Conservation (phyloP, 2,888 invertebrate genomes). For the Asteroscopus sphinx region DNA sequence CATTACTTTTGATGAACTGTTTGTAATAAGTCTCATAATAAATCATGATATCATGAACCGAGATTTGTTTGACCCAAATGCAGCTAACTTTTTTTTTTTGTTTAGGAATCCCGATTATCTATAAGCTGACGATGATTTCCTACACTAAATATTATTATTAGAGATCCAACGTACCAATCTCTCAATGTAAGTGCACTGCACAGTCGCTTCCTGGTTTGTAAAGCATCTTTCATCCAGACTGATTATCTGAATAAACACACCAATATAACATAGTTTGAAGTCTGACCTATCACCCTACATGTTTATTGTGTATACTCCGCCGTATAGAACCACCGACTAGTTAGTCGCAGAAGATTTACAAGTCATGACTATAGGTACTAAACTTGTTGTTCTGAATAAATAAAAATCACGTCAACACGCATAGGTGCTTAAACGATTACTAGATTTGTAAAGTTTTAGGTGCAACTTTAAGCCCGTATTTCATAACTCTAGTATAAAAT, state of each 20-base stretch:
- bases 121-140: neutral
- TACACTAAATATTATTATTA: neutral
- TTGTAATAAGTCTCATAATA: neutral
- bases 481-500: no score
- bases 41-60: neutral
- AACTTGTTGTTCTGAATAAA: no score
- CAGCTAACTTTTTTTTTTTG: neutral
- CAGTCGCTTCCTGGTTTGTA: neutral
- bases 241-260: slow-evolving; percentile 5
- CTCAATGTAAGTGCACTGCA: neutral
- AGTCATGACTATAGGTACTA: no score
- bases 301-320: neutral
- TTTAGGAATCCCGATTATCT: no score
- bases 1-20: neutral
- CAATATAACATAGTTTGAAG: slow-evolving; percentile 25
- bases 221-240: neutral
- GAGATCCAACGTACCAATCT: neutral
- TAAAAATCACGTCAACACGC: no score
- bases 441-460: no score
- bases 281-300: slow-evolving; percentile 19
- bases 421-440: no score
- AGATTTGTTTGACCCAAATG: neutral
- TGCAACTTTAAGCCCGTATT: no score
- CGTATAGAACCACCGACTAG: neutral
- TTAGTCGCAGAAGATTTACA: slow-evolving; percentile 1